Conservation (phyloP, 2,888 invertebrate species). For the Strigamia crassipes region DNA sequence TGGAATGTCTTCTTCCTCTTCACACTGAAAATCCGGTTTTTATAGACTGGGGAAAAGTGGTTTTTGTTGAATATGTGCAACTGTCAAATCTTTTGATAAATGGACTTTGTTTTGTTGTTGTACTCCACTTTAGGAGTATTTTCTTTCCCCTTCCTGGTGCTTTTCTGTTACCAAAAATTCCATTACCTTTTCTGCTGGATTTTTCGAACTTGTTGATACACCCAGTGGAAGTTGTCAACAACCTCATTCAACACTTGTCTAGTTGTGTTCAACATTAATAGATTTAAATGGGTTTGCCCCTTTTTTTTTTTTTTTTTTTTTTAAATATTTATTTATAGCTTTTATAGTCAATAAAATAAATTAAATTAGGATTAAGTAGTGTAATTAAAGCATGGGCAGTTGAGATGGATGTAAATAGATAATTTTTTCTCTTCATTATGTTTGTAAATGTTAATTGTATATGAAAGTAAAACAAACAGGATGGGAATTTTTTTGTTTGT, state of each 20-base stretch:
- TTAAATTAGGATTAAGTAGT: not conserved
- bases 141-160: not conserved
- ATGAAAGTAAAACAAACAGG: not conserved
- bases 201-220: not conserved
- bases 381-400: not conserved
- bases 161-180: not conserved
- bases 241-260: not conserved
- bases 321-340: no score
- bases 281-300: no score
- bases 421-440: not conserved
- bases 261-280: not conserved
- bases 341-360: not conserved
- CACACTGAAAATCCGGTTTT: not conserved
- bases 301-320: no score
- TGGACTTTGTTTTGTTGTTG: not conserved
- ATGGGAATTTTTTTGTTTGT: no score
- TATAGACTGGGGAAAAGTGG: not conserved
- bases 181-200: not conserved
- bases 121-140: not conserved
- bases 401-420: not conserved
- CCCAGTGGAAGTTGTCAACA: not conserved
- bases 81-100: conserved; percentile 21
- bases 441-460: not conserved
- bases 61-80: conserved; percentile 13
- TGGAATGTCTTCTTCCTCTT: conserved; percentile 21